Conservation (phyloP, 2,888 invertebrate genomes). For the Adelphocoris suturalis region DNA sequence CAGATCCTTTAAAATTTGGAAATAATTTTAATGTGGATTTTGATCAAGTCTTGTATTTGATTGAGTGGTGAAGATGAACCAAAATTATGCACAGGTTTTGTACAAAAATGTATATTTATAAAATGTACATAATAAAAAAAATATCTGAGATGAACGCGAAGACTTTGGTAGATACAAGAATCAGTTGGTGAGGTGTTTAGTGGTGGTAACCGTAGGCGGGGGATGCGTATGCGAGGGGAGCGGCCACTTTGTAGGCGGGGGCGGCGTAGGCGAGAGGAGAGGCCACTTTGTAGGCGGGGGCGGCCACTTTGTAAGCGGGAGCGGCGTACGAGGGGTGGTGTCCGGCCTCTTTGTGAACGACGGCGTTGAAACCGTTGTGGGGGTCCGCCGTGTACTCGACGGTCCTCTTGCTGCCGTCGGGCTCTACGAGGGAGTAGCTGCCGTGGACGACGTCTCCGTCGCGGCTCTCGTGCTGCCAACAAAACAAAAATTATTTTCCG, state of each 20-base stretch:
- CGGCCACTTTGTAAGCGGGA: slow-evolving; percentile 72
- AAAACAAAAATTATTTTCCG: neutral
- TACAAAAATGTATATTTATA: slow-evolving; percentile 27
- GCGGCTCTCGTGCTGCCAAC: slow-evolving; percentile 75
- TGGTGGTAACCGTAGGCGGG: slow-evolving; percentile 72
- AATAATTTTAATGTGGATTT: too few relatives aligned
- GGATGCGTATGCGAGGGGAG: slow-evolving; percentile 73
- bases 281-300: slow-evolving; percentile 74
- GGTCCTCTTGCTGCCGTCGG: slow-evolving; percentile 71
- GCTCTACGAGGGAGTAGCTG: slow-evolving; percentile 75
- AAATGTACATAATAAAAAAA: slow-evolving; percentile 25
- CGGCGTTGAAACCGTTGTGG: slow-evolving; percentile 77
- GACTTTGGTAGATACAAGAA: slow-evolving; percentile 20
- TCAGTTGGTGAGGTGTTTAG: slow-evolving; percentile 9
- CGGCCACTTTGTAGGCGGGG: slow-evolving; percentile 75
- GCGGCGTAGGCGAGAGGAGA: slow-evolving; percentile 74
- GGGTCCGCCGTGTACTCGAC: slow-evolving; percentile 76
- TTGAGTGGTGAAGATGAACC: too few relatives aligned
- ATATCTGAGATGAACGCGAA: slow-evolving; percentile 7
- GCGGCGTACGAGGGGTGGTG: slow-evolving; percentile 66
- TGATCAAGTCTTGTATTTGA: too few relatives aligned
- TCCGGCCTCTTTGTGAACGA: slow-evolving; percentile 76
- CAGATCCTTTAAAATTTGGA: too few relatives aligned
- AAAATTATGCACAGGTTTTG: neutral
- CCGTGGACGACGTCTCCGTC: slow-evolving; percentile 76